These are phyloP conservation scores for Amphimedon queenslandica DNA, from an alignment of 37 sponge, comb jelly and placozoan genomes.

Conservation along the genomic window DNA sequence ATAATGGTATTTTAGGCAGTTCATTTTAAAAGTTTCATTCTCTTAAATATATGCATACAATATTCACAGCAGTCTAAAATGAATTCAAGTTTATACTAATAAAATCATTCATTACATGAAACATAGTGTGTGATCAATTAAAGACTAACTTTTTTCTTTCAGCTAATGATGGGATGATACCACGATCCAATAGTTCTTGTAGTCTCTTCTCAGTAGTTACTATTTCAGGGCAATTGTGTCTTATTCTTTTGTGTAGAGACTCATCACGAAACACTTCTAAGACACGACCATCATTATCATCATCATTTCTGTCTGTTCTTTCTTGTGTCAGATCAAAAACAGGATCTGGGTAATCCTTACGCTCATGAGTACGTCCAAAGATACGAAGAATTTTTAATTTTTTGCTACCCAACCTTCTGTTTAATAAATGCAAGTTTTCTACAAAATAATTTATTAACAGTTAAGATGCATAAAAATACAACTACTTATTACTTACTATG, in stretches of 20 bases:
- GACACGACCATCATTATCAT: too few relatives aligned
- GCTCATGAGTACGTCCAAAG: constrained; percentile 26
- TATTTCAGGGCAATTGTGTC: background rate
- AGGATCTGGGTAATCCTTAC: constrained; percentile 20
- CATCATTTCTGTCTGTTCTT: background rate
- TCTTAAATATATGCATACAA: too few relatives aligned
- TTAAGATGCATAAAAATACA: background rate
- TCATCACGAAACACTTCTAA: background rate
- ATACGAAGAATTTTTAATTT: constrained; percentile 17
- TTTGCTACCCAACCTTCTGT: background rate
- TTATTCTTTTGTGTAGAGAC: constrained; percentile 11
- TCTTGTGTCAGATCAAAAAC: background rate
- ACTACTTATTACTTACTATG: constrained; percentile 35
- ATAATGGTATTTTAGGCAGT: too few relatives aligned
- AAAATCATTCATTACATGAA: too few relatives aligned
- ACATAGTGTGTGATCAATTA: too few relatives aligned
- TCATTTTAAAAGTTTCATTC: too few relatives aligned
- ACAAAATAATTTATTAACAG: background rate
- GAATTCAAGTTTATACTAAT: too few relatives aligned
- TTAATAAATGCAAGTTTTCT: background rate
- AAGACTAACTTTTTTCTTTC: too few relatives aligned
- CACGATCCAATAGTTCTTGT: too few relatives aligned
- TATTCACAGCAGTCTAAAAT: too few relatives aligned
- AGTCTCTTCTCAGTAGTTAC: background rate
- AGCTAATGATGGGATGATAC: too few relatives aligned